Base-by-base conservation (phyloP, 2,888 invertebrate species). In the Sussaba pulchella region DNA sequence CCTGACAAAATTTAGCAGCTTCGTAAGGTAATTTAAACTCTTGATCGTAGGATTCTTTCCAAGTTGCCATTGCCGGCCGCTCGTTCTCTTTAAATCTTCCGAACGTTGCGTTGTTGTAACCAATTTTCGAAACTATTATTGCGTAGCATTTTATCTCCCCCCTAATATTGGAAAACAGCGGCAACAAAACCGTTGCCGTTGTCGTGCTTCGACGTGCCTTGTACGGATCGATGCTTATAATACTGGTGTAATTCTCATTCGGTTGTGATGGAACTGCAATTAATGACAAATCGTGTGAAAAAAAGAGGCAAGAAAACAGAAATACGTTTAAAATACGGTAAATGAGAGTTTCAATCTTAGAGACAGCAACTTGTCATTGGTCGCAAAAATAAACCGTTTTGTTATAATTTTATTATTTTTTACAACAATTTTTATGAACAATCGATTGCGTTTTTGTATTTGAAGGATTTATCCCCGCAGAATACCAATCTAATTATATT, bases 1-100 rank as follows among this genome's bases (percentile, higher is more conserved):
- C 75, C 86, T 88, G 88, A 1, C 74, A 45, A 8, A 86, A 82
- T 67, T 84, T 83, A 0, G 89, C 87, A 4, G 91, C 90, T 84
- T 91, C 90, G 84, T 92, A 92, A 14, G 89, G 85, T 59, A 89
- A 76, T 3, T 64, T 45, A 70, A 91, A 91, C 63, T 90, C 87
- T 8, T 79, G 71, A 8, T 76, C 54, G 86, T 84, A 88, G 10
- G 92, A 86, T 82, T 92, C 90, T 21, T 82, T 79, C 92, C 92
- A 92, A 0, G 91, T 86, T 10, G 87, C 84, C 12, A 74, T 76
- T 14, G 88, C 82, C 1, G 91, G 90, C 87, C 84, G 79, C n/a
- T 82, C 73, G 2, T 75, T 78, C 2, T 85, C 14, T 19, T 86
- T 66, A 31, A 87, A 87, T 63, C 89, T 85, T 0, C 54, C 81